Evolutionary conservation across 2,888 invertebrate genomes (phyloP).

Genomic region (Troides helena): DNA sequence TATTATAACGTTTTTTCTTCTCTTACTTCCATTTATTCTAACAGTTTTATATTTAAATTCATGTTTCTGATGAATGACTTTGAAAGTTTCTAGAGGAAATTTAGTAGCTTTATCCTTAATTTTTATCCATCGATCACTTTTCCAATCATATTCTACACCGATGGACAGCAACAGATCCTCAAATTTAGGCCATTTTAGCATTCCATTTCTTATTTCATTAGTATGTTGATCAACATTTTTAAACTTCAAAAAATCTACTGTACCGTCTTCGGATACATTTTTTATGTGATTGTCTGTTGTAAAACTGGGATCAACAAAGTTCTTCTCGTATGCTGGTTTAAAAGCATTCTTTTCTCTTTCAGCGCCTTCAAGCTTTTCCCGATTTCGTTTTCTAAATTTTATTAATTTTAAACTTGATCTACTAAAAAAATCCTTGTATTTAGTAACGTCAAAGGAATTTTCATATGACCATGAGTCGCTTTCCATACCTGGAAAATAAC

Average conservation of each 20-base stretch:
- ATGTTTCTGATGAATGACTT: slow-evolving; percentile 59
- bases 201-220: slow-evolving; percentile 25
- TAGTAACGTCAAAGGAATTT: slow-evolving; percentile 42
- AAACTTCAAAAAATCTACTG: background rate
- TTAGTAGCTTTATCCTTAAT: slow-evolving; percentile 56
- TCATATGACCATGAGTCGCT: slow-evolving; percentile 23
- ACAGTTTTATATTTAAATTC: slow-evolving; percentile 70
- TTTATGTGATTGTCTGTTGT: slow-evolving; percentile 41
- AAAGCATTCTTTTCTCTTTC: background rate
- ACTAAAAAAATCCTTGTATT: slow-evolving; percentile 51
- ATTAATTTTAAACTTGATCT: background rate
- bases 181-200: slow-evolving; percentile 63
- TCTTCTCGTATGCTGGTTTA: background rate
- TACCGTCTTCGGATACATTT: slow-evolving; percentile 8
- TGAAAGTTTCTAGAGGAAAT: slow-evolving; percentile 31
- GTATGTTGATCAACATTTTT: slow-evolving; percentile 17
- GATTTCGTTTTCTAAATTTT: slow-evolving; percentile 29
- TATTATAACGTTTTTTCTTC: slow-evolving; percentile 68
- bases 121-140: slow-evolving; percentile 75
- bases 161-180: slow-evolving; percentile 65
- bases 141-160: slow-evolving; percentile 72
- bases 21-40: slow-evolving; percentile 67
- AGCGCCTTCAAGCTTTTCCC: background rate
- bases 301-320: background rate
- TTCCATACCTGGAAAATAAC: slow-evolving; percentile 16